phyloP scores from a whole-genome alignment of 2,888 invertebrate species.

The Hypercompe scribonia region DNA sequence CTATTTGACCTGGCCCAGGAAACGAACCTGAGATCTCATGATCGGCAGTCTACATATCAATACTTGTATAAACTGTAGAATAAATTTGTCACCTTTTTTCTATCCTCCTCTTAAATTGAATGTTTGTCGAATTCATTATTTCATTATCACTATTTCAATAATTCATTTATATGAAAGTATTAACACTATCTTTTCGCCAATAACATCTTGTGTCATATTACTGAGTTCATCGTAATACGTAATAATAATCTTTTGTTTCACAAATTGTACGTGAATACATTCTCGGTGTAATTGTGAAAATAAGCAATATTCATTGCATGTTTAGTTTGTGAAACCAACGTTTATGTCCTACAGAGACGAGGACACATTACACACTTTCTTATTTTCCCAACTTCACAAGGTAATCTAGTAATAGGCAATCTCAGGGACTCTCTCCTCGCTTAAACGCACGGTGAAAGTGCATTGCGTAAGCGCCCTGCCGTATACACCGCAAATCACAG shows the following conservation, averaged over 20 bases:
- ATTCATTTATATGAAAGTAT: background rate
- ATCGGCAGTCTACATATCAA: too few relatives aligned
- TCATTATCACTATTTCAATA: too few relatives aligned
- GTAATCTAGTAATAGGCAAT: slow-evolving; percentile 83
- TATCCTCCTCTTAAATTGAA: too few relatives aligned
- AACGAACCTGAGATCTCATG: too few relatives aligned
- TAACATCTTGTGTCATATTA: background rate
- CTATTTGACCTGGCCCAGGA: too few relatives aligned
- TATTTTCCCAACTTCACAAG: slow-evolving; percentile 78
- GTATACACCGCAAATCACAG: slow-evolving; percentile 76
- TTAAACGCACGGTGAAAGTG: slow-evolving; percentile 81
- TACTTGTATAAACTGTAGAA: too few relatives aligned
- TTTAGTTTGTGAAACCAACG: slow-evolving; percentile 61
- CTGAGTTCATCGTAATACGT: background rate
- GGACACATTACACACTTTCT: slow-evolving; percentile 74
- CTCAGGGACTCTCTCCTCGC: slow-evolving; percentile 83
- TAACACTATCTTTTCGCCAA: background rate
- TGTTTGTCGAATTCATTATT: too few relatives aligned
- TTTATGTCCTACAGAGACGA: slow-evolving; percentile 61
- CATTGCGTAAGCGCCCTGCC: slow-evolving; percentile 77
- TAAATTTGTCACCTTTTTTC: too few relatives aligned
- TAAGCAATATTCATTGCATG: slow-evolving; percentile 53
- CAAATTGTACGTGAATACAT: slow-evolving; percentile 36
- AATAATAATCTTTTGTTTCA: slow-evolving; percentile 12
- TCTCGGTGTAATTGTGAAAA: slow-evolving; percentile 44